A percentile compares a stretch with the other conserved stretches of the same genome.
Conservation (phyloP, 2,113 vertebrate species). For the Spheniscus mendiculus region DNA sequence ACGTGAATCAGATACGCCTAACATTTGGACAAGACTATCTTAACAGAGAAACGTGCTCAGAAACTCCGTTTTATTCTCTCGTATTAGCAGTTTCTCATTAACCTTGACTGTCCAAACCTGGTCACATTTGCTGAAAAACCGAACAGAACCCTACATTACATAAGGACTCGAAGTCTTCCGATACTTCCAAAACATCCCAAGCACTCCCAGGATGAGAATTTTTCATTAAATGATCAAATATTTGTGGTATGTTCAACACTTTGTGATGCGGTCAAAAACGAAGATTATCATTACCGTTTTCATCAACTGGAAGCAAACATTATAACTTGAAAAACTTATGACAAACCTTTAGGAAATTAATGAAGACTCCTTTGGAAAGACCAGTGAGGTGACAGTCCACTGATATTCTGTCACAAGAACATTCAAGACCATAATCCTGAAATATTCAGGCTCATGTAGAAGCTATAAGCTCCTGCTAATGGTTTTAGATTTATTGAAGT, state of each 20-base stretch:
- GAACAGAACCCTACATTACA: not conserved
- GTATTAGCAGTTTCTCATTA: not conserved
- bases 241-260: not conserved
- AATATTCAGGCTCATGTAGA: not conserved
- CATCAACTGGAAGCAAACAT: not conserved
- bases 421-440: not conserved
- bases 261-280: not conserved
- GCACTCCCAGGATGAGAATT: not conserved
- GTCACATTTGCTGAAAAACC: not conserved
- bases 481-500: not conserved
- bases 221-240: not conserved
- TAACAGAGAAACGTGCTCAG: not conserved
- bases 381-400: not conserved
- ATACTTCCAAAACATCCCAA: not conserved
- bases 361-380: not conserved
- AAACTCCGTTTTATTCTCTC: not conserved
- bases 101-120: not conserved
- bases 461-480: not conserved
- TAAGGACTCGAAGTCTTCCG: not conserved
- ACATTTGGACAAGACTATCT: not conserved
- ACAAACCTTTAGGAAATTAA: not conserved
- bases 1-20: not conserved
- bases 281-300: not conserved
- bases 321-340: not conserved
- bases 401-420: not conserved